Base-by-base conservation (phyloP, 1,140 invertebrate genomes). In the Heliconius eleuchia region DNA sequence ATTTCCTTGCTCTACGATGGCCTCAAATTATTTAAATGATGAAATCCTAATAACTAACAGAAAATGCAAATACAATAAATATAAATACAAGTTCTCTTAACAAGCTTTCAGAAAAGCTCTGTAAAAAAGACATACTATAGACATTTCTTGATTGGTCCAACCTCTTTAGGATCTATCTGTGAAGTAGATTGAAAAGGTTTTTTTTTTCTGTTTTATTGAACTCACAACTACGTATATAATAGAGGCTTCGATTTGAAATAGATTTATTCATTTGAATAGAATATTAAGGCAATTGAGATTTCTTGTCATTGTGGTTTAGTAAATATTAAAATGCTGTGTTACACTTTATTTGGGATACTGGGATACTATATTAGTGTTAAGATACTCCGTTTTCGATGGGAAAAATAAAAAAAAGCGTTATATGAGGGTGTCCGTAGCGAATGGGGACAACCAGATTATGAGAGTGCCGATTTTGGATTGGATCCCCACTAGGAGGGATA, bases 91-190 rank as follows among this genome's bases (percentile, higher is more conserved):
- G 19, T n/a, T 23, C 60, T 30, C 60, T 66, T 30, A 30, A 66
- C 27, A 66, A 66, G 60, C 23, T 30, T 66, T 27, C 60, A 27
- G 27, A 66, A 66, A 30, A 66, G 60, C 60, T 66, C 5, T 11
- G 27, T 66, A 23, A 66, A 66, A 66, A 30, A 66, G 23, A 66
- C 60, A 9, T 30, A 30, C 60, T 19, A 60, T 19, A 66, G 60
- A 66, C 60, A 66, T 66, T 66, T 66, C 60, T 66, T 66, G 60
- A 66, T 66, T 66, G 27, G 60, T 66, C 60, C 60, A 66, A 23
- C 30, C 60, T 27, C 27, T 66, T 66, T 66, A 30, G 23, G 11
- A 66, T 66, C 60, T 66, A 66, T 66, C 23, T 30, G 9, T 60
- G n/a, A 11, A n/a, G 60, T 66, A 66, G 27, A 66, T 66, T 66